A percentile compares a stretch with the other conserved stretches of the same genome.
Evolutionary conservation across 1,140 invertebrate genomes (phyloP).

Genomic region (Tyrophagus putrescentiae): DNA sequence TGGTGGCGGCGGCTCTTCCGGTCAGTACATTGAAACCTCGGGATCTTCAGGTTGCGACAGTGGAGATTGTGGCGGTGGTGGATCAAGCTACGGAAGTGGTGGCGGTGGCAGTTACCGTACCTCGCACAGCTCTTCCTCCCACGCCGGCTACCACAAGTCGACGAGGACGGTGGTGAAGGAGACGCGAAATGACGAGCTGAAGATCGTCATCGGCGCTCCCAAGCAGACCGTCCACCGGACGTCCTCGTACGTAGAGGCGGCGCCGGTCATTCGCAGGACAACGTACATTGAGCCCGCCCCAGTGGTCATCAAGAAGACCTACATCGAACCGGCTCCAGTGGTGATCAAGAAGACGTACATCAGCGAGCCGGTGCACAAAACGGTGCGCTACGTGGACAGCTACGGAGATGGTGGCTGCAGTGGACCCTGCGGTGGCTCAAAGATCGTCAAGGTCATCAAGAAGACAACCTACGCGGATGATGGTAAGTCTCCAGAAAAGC

Average conservation of each 20-base stretch:
- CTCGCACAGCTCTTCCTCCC: not conserved
- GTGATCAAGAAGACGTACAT: not conserved
- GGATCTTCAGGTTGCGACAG: not conserved
- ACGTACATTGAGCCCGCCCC: slow-evolving; percentile 5
- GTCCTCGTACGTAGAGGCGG: not conserved
- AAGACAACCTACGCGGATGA: slow-evolving; percentile 3
- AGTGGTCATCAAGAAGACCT: not conserved
- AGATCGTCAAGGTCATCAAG: slow-evolving; percentile 4
- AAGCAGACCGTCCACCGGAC: not conserved
- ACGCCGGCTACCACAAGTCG: not conserved
- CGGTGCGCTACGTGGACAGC: not conserved
- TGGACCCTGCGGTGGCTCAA: slow-evolving; percentile 10
- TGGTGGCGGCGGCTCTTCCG: not conserved
- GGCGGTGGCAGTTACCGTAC: not conserved
- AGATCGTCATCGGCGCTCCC: not conserved
- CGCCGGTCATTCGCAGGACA: not conserved
- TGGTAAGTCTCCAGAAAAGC: not conserved
- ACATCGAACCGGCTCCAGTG: not conserved
- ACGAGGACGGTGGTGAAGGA: not conserved
- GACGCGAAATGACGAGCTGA: not conserved
- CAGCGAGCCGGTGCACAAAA: not conserved
- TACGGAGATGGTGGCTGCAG: not conserved
- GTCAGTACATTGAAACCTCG: not conserved
- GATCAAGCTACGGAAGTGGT: not conserved
- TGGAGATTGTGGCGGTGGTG: not conserved